Evolutionary conservation across 2,113 vertebrate species (phyloP).

Genomic region (Oryctolagus cuniculus): DNA sequence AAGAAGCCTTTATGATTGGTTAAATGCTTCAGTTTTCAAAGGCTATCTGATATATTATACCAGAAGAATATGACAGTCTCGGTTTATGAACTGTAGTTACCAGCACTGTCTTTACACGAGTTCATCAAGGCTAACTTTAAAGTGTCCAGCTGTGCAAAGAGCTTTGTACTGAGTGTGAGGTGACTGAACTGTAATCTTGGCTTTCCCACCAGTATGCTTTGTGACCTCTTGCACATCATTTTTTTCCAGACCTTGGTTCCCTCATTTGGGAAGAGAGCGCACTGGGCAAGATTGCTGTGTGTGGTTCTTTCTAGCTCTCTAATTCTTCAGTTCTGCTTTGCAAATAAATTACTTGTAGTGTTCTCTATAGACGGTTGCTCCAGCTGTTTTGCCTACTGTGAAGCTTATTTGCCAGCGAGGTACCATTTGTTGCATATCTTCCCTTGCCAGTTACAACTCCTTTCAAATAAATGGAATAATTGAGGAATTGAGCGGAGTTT

Average conservation of each 20-base stretch:
- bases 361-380: background rate
- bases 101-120: background rate
- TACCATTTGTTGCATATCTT: background rate
- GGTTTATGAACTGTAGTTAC: background rate
- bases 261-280: constrained; percentile 5
- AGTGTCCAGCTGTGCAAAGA: background rate
- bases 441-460: background rate
- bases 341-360: background rate
- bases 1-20: background rate
- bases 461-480: constrained; percentile 21
- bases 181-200: background rate
- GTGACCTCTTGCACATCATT: background rate
- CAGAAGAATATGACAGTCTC: background rate
- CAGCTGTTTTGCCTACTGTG: background rate
- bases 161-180: background rate
- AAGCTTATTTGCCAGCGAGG: background rate
- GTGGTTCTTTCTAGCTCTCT: constrained; percentile 3
- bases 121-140: constrained; percentile 25
- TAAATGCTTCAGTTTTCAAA: constrained; percentile 42
- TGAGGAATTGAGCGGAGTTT: background rate
- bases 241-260: background rate
- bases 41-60: background rate
- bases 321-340: constrained; percentile 4
- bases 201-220: background rate
- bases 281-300: background rate